Conservation (phyloP, 2,888 invertebrate species). For the Amiota mariae region DNA sequence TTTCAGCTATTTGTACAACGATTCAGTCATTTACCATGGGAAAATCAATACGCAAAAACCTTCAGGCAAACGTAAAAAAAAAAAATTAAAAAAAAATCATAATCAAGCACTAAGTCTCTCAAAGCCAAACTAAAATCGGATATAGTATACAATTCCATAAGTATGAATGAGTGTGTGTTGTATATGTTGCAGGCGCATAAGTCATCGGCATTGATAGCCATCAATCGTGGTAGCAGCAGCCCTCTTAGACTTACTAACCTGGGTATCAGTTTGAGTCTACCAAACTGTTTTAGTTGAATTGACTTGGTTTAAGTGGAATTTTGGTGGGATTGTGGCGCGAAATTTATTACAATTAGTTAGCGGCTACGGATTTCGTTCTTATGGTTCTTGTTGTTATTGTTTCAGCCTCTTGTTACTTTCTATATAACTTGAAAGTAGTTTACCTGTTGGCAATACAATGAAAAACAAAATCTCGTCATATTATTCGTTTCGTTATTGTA, state of each 20-base stretch:
- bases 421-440: background rate
- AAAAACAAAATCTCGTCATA: constrained; percentile 15
- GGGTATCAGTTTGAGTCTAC: background rate
- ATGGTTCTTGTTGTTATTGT: constrained; percentile 11
- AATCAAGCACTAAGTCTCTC: background rate
- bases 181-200: constrained; percentile 44
- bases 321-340: constrained; percentile 49
- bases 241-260: background rate
- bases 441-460: constrained; percentile 25
- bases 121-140: constrained; percentile 44
- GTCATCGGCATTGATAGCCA: constrained; percentile 65
- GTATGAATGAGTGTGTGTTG: background rate
- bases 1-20: constrained; percentile 53
- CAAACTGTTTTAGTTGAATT: background rate
- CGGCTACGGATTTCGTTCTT: constrained; percentile 31
- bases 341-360: constrained; percentile 63
- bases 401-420: background rate
- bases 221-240: constrained; percentile 56
- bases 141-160: constrained; percentile 35
- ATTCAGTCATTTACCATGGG: constrained; percentile 48
- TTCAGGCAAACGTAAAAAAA: constrained; percentile 16
- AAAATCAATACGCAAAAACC: constrained; percentile 54
- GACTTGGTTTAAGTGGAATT: background rate
- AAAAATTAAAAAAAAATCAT: constrained; percentile 17
- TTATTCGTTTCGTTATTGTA: constrained; percentile 10